These are phyloP conservation scores for Ruditapes philippinarum DNA, from an alignment of 1,140 invertebrate genomes.

Conservation along the genomic window DNA sequence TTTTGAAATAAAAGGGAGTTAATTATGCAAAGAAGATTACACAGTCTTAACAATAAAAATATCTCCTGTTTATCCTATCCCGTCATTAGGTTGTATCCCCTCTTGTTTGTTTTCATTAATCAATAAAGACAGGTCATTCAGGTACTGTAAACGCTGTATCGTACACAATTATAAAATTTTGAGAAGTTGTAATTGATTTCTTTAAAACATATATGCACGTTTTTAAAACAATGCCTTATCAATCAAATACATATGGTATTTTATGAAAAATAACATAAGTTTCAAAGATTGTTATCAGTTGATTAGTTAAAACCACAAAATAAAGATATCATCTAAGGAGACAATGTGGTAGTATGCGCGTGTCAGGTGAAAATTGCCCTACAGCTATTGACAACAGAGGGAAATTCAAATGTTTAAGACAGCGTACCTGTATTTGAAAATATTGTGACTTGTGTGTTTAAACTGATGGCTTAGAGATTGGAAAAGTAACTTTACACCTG, in stretches of 20 bases:
- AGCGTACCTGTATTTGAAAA: slow-evolving; percentile 15
- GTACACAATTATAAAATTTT: neutral
- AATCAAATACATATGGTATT: too few species aligned
- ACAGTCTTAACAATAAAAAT: too few species aligned
- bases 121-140: slow-evolving; percentile 15
- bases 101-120: slow-evolving; percentile 14
- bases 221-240: too few species aligned
- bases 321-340: neutral
- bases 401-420: slow-evolving; percentile 56
- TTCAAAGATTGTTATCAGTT: neutral
- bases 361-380: slow-evolving; percentile 33
- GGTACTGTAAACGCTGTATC: neutral
- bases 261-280: too few species aligned
- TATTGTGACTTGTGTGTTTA: slow-evolving; percentile 12
- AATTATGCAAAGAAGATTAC: too few species aligned
- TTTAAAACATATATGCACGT: neutral
- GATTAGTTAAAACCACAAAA: neutral
- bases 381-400: slow-evolving; percentile 43
- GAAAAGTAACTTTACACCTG: slow-evolving; percentile 26
- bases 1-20: too few species aligned
- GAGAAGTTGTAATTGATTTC: neutral
- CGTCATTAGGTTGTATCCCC: slow-evolving; percentile 9
- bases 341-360: neutral
- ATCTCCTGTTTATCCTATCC: neutral
- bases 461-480: slow-evolving; percentile 10